A percentile compares a stretch with the other conserved stretches of the same genome.
Evolutionary conservation across 2,797 vertebrate species (phyloP).

Genomic region (Scolopax rusticola): DNA sequence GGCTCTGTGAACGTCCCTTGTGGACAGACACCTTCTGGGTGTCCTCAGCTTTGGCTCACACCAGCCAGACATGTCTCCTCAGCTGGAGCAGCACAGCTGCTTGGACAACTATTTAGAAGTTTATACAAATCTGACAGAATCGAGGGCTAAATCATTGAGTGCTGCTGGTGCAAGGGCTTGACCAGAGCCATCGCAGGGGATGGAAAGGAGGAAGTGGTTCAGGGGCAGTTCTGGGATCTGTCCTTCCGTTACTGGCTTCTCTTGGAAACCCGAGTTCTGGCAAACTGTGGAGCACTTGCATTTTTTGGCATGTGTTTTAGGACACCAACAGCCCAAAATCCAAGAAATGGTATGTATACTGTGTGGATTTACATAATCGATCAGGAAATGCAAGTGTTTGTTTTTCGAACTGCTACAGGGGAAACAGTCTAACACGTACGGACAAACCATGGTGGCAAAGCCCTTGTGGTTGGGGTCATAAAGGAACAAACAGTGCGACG

Average conservation of each 20-base stretch:
- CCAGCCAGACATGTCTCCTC: fast-evolving
- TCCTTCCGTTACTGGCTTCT: fast-evolving
- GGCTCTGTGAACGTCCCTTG: background rate
- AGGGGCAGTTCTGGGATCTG: too few species aligned
- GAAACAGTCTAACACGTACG: fast-evolving
- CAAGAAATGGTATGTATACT: fast-evolving
- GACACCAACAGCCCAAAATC: background rate
- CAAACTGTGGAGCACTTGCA: background rate
- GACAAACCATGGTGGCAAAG: background rate
- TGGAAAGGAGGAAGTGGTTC: fast-evolving
- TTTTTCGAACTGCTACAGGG: background rate
- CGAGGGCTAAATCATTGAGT: fast-evolving
- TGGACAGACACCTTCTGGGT: fast-evolving
- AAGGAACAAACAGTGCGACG: fast-evolving
- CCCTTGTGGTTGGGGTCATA: background rate
- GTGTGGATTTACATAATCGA: background rate
- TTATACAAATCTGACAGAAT: background rate
- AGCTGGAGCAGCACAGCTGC: background rate
- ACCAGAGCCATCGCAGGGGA: fast-evolving
- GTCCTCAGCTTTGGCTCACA: fast-evolving
- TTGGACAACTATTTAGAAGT: fast-evolving
- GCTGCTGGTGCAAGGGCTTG: background rate
- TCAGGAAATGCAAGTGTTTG: background rate
- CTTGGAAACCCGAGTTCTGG: background rate
- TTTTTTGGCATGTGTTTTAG: background rate